These are phyloP conservation scores for Coregonus clupeaformis DNA, from an alignment of 2,113 vertebrate species.

Conservation along the genomic window DNA sequence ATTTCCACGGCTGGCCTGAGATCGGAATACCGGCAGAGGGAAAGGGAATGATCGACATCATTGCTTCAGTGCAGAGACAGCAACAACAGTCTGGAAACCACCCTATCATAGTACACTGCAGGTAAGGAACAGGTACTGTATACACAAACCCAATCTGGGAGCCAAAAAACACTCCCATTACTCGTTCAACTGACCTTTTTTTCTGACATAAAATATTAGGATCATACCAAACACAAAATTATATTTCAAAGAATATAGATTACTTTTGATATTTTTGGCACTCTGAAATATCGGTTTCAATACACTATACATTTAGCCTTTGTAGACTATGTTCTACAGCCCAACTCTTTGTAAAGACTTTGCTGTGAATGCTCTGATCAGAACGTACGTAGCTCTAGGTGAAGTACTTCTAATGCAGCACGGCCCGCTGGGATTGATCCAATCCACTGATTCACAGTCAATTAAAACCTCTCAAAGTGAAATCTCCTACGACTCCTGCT, in stretches of 20 bases:
- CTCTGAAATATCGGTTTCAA: too few relatives aligned
- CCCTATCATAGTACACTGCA: slow-evolving; percentile 94
- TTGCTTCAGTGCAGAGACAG: slow-evolving; percentile 87
- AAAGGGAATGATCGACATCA: slow-evolving; percentile 88
- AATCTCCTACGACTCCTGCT: slow-evolving; percentile 73
- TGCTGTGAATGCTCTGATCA: slow-evolving; percentile 69
- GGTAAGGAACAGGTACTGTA: slow-evolving; percentile 67
- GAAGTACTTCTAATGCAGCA: slow-evolving; percentile 73
- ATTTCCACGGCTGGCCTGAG: slow-evolving; percentile 96
- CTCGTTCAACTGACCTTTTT: too few relatives aligned
- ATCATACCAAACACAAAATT: too few relatives aligned
- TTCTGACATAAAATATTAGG: too few relatives aligned
- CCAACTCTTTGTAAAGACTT: slow-evolving; percentile 65
- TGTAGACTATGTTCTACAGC: too few relatives aligned
- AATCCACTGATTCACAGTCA: slow-evolving; percentile 76
- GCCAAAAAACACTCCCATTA: too few relatives aligned
- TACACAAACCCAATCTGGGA: too few relatives aligned
- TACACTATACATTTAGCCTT: neutral
- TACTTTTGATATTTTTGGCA: too few relatives aligned
- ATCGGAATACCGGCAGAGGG: slow-evolving; percentile 89
- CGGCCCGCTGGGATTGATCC: slow-evolving; percentile 67
- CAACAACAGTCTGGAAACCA: slow-evolving; percentile 80
- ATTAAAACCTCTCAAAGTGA: slow-evolving; percentile 78
- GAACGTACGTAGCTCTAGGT: slow-evolving; percentile 72
- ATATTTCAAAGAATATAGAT: too few relatives aligned